These are phyloP conservation scores for Harpagifer antarcticus DNA, from an alignment of 2,797 vertebrate species.

Conservation along the genomic window DNA sequence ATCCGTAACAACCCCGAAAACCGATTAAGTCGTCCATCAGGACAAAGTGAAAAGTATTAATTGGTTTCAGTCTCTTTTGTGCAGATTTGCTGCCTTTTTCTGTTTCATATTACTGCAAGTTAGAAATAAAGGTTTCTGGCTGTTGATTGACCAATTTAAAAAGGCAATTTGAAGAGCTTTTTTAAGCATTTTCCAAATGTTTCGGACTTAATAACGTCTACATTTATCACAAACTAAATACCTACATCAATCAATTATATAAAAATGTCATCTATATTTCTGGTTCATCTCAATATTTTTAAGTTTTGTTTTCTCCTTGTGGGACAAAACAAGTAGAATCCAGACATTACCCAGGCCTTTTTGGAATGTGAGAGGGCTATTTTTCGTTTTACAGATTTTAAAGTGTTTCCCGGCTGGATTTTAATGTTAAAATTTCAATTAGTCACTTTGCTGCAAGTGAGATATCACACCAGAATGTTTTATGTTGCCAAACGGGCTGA, in stretches of 20 bases:
- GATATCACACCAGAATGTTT: constrained; percentile 10
- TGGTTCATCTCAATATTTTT: background rate
- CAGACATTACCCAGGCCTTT: background rate
- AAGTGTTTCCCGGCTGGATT: background rate
- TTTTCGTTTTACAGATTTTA: background rate
- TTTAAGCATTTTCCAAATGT: background rate
- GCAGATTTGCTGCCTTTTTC: background rate
- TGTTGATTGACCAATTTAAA: background rate
- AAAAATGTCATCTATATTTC: background rate
- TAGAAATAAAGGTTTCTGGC: background rate
- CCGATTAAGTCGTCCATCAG: background rate
- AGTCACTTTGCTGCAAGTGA: constrained; percentile 26
- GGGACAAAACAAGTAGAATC: background rate
- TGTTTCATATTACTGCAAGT: background rate
- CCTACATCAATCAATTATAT: background rate
- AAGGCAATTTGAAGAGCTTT: background rate
- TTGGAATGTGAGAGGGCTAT: background rate
- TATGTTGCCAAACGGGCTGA: constrained; percentile 7
- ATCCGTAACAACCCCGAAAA: background rate
- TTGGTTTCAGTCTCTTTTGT: background rate
- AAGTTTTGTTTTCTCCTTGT: background rate
- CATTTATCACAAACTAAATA: too few relatives aligned
- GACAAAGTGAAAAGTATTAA: background rate
- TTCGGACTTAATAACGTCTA: background rate
- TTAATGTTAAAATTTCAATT: background rate